These are phyloP conservation scores for Zaprionus davidi DNA, from an alignment of 1,140 invertebrate species.

Conservation along the genomic window DNA sequence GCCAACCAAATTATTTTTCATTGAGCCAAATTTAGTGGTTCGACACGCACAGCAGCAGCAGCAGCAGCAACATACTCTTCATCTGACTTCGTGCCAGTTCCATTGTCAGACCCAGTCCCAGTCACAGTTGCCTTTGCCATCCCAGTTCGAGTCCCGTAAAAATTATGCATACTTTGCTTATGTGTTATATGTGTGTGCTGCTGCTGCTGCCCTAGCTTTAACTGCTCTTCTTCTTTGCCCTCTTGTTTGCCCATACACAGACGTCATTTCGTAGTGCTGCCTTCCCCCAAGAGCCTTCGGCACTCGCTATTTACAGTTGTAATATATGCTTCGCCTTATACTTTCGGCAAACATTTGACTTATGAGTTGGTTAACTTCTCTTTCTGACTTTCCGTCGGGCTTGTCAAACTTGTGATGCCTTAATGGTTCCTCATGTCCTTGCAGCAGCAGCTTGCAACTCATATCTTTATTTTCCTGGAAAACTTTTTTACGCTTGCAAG, in stretches of 20 bases:
- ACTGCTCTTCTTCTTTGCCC: not conserved
- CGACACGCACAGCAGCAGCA: conserved; percentile 27
- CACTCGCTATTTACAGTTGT: conserved; percentile 45
- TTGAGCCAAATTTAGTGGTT: conserved; percentile 45
- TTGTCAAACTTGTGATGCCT: conserved; percentile 47
- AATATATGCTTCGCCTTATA: conserved; percentile 32
- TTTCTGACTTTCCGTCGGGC: conserved; percentile 31
- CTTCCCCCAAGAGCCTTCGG: not conserved
- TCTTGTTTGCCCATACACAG: conserved; percentile 12
- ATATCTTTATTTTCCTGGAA: not conserved
- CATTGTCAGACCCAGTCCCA: not conserved
- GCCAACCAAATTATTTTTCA: conserved; percentile 70
- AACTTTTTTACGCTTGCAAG: conserved; percentile 6
- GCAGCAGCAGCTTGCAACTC: conserved; percentile 1
- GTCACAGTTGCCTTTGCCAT: not conserved
- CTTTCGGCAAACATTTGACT: conserved; percentile 75
- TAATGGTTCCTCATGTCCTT: conserved; percentile 7
- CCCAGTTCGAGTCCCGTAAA: conserved; percentile 13
- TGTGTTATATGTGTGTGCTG: conserved; percentile 20
- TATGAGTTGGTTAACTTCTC: conserved; percentile 62
- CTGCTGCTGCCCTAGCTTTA: not conserved
- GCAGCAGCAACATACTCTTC: conserved; percentile 3
- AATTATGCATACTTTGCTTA: conserved; percentile 39
- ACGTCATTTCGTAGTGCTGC: conserved; percentile 1
- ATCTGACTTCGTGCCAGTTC: conserved; percentile 18